Evolutionary conservation across 2,888 invertebrate genomes (phyloP).

Genomic region (Hemicrepidius hirtus): DNA sequence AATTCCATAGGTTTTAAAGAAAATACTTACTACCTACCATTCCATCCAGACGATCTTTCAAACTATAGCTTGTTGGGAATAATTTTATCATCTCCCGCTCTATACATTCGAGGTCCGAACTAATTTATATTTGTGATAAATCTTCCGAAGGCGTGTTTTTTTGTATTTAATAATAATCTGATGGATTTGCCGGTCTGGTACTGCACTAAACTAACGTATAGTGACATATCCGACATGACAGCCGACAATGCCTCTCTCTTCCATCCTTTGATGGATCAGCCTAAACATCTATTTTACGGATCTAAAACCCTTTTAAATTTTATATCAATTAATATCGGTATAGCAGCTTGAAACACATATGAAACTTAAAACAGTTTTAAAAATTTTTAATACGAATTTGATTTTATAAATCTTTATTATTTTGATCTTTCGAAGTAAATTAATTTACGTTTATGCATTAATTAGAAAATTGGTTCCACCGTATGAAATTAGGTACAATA

Average conservation of each 20-base stretch:
- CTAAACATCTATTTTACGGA: slow-evolving; percentile 43
- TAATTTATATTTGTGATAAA: slow-evolving; percentile 28
- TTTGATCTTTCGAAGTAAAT: too few relatives aligned
- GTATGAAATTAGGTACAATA: too few relatives aligned
- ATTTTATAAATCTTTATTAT: neutral
- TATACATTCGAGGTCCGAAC: neutral
- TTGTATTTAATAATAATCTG: slow-evolving; percentile 46
- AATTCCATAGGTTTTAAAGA: too few relatives aligned
- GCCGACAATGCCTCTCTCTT: slow-evolving; percentile 37
- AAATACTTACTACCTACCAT: too few relatives aligned
- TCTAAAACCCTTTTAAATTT: slow-evolving; percentile 11
- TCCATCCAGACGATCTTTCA: too few relatives aligned
- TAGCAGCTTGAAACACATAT: neutral
- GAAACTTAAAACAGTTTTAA: slow-evolving; percentile 17
- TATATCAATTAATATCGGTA: slow-evolving; percentile 25
- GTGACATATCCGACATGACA: slow-evolving; percentile 54
- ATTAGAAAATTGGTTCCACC: too few relatives aligned
- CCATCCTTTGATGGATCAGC: slow-evolving; percentile 42
- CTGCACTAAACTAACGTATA: slow-evolving; percentile 48
- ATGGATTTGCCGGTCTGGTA: slow-evolving; percentile 51
- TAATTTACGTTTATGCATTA: too few relatives aligned
- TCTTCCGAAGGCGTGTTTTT: slow-evolving; percentile 44
- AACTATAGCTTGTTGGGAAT: too few relatives aligned
- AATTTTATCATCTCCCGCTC: neutral
- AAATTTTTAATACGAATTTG: neutral